Conservation (phyloP, 2,888 invertebrate genomes). For the Pemphredon lugubris region DNA sequence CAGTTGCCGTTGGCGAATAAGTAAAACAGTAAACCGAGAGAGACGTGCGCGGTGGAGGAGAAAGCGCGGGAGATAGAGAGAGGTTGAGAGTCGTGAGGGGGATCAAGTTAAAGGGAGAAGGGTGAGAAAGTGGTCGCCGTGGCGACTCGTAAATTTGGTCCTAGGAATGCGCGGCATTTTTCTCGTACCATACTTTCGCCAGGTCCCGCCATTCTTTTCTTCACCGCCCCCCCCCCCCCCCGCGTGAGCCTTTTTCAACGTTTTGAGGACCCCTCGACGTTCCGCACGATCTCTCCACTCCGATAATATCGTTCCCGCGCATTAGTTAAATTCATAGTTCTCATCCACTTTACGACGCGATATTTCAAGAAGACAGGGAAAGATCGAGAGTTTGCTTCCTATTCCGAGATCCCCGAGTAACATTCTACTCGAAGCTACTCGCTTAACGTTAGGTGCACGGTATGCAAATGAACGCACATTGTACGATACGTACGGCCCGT, state of each 20-base stretch:
- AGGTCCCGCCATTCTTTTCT: conserved; percentile 25
- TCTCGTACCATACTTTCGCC: conserved; percentile 50
- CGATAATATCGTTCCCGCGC: conserved; percentile 6
- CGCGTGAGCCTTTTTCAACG: conserved; percentile 6
- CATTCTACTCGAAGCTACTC: conserved; percentile 44
- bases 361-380: conserved; percentile 25
- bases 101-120: conserved; percentile 24
- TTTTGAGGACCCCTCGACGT: neutral
- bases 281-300: conserved; percentile 10
- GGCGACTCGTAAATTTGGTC: conserved; percentile 71
- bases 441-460: conserved; percentile 35
- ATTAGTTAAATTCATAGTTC: conserved; percentile 12
- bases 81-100: conserved; percentile 27
- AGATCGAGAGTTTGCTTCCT: conserved; percentile 27
- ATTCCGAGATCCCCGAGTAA: conserved; percentile 32
- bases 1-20: conserved; percentile 69
- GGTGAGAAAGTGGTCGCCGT: conserved; percentile 65
- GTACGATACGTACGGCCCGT: conserved; percentile 46
- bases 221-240: too few species aligned
- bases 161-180: conserved; percentile 70
- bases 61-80: too few species aligned
- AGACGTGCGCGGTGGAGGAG: too few species aligned
- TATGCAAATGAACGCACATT: conserved; percentile 57
- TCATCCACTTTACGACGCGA: conserved; percentile 15
- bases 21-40: conserved; percentile 74